A percentile compares a stretch with the other conserved stretches of the same genome.
phyloP scores from a whole-genome alignment of 2,888 invertebrate genomes.

The Omphaloscelis lunosa region DNA sequence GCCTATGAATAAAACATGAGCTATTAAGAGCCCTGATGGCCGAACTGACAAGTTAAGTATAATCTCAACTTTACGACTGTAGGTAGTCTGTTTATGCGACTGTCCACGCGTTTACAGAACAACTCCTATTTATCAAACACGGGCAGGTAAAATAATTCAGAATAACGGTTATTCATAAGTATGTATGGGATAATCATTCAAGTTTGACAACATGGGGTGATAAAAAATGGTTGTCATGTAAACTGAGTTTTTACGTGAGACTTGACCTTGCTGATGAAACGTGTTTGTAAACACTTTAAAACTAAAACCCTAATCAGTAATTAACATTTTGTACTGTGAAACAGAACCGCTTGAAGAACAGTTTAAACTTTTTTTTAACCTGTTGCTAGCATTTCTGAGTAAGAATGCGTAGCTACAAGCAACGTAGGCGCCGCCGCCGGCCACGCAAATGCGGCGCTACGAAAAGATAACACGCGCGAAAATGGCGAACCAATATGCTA shows the following conservation, averaged over 20 bases:
- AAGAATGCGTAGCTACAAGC: not conserved
- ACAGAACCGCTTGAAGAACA: not conserved
- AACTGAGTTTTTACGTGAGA: constrained; percentile 14
- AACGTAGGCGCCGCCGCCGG: not conserved
- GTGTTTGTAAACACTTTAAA: constrained; percentile 5
- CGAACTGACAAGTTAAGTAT: constrained; percentile 50
- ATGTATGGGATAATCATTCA: too few species aligned
- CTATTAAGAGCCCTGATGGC: constrained; percentile 37
- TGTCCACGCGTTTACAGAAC: constrained; percentile 14
- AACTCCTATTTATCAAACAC: constrained; percentile 27
- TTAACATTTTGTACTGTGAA: constrained; percentile 5
- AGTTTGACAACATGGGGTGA: constrained; percentile 28
- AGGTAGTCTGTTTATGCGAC: constrained; percentile 42
- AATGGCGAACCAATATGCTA: not conserved
- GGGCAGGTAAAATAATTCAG: not conserved
- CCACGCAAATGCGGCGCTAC: not conserved
- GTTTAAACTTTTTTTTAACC: not conserved
- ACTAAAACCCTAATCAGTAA: constrained; percentile 10
- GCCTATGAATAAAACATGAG: constrained; percentile 54
- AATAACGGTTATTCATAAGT: constrained; percentile 8
- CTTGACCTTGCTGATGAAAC: not conserved
- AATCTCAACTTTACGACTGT: constrained; percentile 37
- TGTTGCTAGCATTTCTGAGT: not conserved
- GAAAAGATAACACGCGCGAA: not conserved
- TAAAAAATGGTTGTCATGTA: constrained; percentile 31